Percentiles rank a stretch among this genome's conserved stretches.
Evolutionary conservation across 2,797 vertebrate species (phyloP).

Genomic region (Chaetodon trifasciatus): DNA sequence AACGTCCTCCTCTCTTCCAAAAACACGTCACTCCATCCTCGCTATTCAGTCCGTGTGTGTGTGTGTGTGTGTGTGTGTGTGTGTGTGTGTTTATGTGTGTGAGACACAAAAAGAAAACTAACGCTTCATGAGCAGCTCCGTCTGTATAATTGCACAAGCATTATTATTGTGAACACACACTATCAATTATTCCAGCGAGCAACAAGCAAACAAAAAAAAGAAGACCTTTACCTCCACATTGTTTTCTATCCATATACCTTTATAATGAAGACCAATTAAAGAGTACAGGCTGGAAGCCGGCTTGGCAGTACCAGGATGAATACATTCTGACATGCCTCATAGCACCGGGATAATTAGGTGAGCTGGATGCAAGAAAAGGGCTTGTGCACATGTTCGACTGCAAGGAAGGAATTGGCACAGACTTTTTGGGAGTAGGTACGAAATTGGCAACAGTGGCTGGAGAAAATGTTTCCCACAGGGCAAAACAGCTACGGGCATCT

Average conservation of each 20-base stretch:
- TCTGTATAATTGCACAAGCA: slow-evolving; percentile 52
- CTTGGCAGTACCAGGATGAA: slow-evolving; percentile 68
- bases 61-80: neutral
- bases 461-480: slow-evolving; percentile 77
- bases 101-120: slow-evolving; percentile 7
- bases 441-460: slow-evolving; percentile 76
- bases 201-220: slow-evolving; percentile 50
- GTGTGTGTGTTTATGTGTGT: neutral
- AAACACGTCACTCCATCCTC: neutral
- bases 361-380: slow-evolving; percentile 71
- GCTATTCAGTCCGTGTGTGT: slow-evolving; percentile 1
- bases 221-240: slow-evolving; percentile 55
- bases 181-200: slow-evolving; percentile 51
- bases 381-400: slow-evolving; percentile 60
- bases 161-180: slow-evolving; percentile 61
- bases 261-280: slow-evolving; percentile 87
- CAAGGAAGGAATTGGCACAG: slow-evolving; percentile 66
- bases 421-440: slow-evolving; percentile 71
- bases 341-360: slow-evolving; percentile 84
- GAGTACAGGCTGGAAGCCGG: slow-evolving; percentile 67
- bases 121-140: slow-evolving; percentile 32
- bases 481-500: slow-evolving; percentile 77
- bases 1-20: neutral
- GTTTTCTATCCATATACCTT: slow-evolving; percentile 65
- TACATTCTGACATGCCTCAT: slow-evolving; percentile 82